Percentiles rank a stretch among this genome's conserved stretches.
These are phyloP conservation scores for Tryphoninae sp. DNA, from an alignment of 2,888 invertebrate genomes.

Conservation along the genomic window DNA sequence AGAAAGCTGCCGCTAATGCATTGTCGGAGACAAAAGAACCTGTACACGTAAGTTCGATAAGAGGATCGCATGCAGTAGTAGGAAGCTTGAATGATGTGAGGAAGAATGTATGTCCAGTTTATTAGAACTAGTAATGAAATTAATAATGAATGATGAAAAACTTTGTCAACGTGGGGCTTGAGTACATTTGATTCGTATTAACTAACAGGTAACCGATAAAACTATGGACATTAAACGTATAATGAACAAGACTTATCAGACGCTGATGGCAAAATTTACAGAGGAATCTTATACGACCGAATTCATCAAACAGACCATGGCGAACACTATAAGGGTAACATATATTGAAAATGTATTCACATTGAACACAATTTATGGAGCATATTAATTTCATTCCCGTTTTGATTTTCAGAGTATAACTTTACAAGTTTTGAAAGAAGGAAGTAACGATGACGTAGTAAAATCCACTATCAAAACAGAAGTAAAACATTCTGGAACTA, in stretches of 20 bases:
- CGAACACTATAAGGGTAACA: conserved; percentile 72
- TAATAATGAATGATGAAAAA: conserved; percentile 14
- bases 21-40: conserved; percentile 15
- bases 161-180: neutral
- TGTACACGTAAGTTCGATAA: conserved; percentile 30
- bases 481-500: conserved; percentile 8
- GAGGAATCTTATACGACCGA: conserved; percentile 70
- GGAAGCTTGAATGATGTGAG: neutral
- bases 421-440: conserved; percentile 70
- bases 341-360: neutral
- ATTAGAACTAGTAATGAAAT: neutral
- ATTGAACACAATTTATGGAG: neutral
- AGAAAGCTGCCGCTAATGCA: conserved; percentile 27
- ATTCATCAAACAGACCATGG: conserved; percentile 72
- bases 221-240: conserved; percentile 74
- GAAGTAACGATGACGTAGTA: conserved; percentile 52
- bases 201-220: conserved; percentile 68
- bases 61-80: neutral
- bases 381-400: neutral
- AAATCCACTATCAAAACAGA: conserved; percentile 26
- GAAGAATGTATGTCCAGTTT: neutral
- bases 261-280: conserved; percentile 70
- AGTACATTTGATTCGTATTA: neutral
- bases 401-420: conserved; percentile 70
- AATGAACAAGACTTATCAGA: conserved; percentile 74